Conservation (phyloP, 2,113 vertebrate genomes). For the Odontesthes bonariensis region DNA sequence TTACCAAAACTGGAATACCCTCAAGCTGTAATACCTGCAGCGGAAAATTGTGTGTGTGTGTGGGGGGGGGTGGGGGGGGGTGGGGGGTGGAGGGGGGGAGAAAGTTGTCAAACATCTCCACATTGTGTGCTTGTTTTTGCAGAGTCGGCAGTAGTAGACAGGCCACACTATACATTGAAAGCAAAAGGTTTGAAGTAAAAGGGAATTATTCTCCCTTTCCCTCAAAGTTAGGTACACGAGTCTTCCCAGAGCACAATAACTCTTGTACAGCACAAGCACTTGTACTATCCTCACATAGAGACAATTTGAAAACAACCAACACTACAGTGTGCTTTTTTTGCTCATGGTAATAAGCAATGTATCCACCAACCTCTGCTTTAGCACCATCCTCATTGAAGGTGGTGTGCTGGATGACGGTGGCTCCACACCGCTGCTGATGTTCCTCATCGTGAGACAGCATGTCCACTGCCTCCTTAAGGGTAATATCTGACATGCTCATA, state of each 20-base stretch:
- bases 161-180: no score
- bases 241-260: neutral
- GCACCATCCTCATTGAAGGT: constrained; percentile 89
- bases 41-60: neutral
- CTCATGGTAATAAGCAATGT: neutral
- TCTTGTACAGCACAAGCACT: neutral
- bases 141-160: no score
- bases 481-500: constrained; percentile 75
- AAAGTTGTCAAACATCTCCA: neutral
- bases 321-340: neutral
- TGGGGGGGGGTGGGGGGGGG: no score
- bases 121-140: no score
- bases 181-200: no score
- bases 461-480: constrained; percentile 88
- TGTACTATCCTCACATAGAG: constrained; percentile 2
- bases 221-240: constrained; percentile 14
- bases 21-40: constrained; percentile 84
- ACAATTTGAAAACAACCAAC: neutral
- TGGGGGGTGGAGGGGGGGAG: no score
- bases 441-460: constrained; percentile 83
- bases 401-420: constrained; percentile 91
- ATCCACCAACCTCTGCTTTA: constrained; percentile 88
- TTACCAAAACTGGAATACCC: constrained; percentile 87
- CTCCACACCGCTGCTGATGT: constrained; percentile 86
- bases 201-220: neutral